These are phyloP conservation scores for Uloborus diversus DNA, from an alignment of 1,140 invertebrate species.

Conservation along the genomic window DNA sequence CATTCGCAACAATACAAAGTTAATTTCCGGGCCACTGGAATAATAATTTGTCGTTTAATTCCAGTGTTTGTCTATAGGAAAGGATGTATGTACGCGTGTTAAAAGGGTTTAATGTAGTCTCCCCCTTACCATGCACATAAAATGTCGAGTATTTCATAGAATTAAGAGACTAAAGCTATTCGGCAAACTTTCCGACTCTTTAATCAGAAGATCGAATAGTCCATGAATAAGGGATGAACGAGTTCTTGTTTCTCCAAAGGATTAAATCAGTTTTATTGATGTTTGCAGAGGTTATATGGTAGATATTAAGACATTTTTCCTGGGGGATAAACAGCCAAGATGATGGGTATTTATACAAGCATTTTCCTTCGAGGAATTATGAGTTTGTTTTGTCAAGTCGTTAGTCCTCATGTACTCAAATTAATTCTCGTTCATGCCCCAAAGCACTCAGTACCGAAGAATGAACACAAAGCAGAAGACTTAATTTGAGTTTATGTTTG, in stretches of 20 bases:
- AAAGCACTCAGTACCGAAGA: too few species aligned
- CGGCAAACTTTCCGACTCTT: conserved; percentile 15
- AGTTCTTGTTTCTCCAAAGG: neutral
- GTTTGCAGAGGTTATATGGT: conserved; percentile 28
- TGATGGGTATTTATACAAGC: conserved; percentile 8
- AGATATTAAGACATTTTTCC: conserved; percentile 28
- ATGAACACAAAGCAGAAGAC: too few species aligned
- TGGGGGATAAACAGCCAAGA: neutral
- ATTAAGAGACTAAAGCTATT: conserved; percentile 8
- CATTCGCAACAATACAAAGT: conserved; percentile 21
- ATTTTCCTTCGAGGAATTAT: conserved; percentile 4
- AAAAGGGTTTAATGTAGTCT: neutral
- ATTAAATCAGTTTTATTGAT: conserved; percentile 36
- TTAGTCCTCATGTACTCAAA: neutral
- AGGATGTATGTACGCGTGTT: too few species aligned
- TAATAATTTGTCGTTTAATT: conserved; percentile 34
- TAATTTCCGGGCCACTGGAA: conserved; percentile 18
- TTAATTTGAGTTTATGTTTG: too few species aligned
- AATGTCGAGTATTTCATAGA: neutral
- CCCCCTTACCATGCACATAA: neutral
- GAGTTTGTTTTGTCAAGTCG: conserved; percentile 27
- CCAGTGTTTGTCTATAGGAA: too few species aligned
- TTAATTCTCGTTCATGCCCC: too few species aligned
- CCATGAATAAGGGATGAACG: neutral
- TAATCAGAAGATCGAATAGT: conserved; percentile 24